Evolutionary conservation across 2,888 invertebrate genomes (phyloP), one percentile per base, ranked within the genome.

Genomic region (Polydesmus complanatus): DNA sequence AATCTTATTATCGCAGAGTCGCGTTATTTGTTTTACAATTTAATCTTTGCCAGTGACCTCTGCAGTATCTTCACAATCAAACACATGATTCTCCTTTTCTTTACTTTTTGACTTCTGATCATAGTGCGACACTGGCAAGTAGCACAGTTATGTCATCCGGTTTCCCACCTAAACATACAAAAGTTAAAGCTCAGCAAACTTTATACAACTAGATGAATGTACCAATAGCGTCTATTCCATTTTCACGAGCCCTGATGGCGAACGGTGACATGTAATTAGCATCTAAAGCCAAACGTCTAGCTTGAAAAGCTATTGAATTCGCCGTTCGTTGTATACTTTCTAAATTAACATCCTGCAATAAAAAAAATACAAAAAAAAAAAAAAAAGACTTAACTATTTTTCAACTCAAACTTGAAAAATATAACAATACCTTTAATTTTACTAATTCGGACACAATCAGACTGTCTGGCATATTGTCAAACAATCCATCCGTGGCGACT

Each of bases 71-170:
- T n/a, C 37, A 37, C 37, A 37, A 37, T 37, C 37, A 8, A 37
- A 37, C 37, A 37, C 5, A 37, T 5, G 8, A 37, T 8, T 5
- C 37, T 14, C 14, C 8, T 8, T 5, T 37, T 37, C 37, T 37
- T 37, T 14, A 14, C 37, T 8, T 14, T 37, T 37, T 37, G 14
- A 14, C 37, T 37, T 5, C 37, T 37, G 14, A 37, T 58, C 60
- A 62, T 60, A 62, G 54, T 14, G 55, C 65, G 1, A 96, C 92
- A 68, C 92, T 89, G 69, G 95, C 93, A 69, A 96, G 82, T 72
- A 97, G 83, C 74, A 96, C 92, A 72, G 96, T 96, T 77, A 97
- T 95, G 79, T 97, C 97, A 76, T 97, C 97, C 64, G 96, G 96
- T 78, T 97, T 97, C 62, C 97, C 96, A 73, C 97, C 95, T 87